Evolutionary conservation across 2,797 vertebrate genomes (phyloP).

Genomic region (Mergus octosetaceus): DNA sequence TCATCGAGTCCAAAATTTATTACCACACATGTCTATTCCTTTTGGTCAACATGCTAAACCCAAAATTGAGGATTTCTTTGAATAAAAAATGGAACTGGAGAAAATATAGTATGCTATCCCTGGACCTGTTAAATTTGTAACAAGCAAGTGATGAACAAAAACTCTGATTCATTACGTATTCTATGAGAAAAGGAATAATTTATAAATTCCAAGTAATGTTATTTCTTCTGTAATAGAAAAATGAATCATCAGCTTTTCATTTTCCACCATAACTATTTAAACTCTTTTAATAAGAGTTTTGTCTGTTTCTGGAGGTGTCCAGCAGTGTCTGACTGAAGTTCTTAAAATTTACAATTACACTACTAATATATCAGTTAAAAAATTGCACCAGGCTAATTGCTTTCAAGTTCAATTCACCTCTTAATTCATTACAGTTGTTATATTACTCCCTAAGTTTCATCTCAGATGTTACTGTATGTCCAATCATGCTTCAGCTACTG

Average conservation of each 20-base stretch:
- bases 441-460: background rate
- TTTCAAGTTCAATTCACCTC: background rate
- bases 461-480: background rate
- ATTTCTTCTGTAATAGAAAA: constrained; percentile 57
- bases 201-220: constrained; percentile 44
- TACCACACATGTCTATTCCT: background rate
- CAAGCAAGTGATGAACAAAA: constrained; percentile 55
- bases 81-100: background rate
- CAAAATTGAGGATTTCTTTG: background rate
- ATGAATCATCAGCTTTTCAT: constrained; percentile 51
- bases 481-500: background rate
- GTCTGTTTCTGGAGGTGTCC: background rate
- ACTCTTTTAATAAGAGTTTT: constrained; percentile 11
- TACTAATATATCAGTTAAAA: background rate
- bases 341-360: background rate
- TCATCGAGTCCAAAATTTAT: too few species aligned
- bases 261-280: constrained; percentile 9
- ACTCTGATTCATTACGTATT: constrained; percentile 50
- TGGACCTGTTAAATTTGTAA: constrained; percentile 49
- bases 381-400: background rate
- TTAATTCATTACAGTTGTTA: background rate
- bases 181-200: constrained; percentile 60
- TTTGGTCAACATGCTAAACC: background rate
- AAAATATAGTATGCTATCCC: constrained; percentile 32
- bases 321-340: background rate